Conservation (phyloP, 2,113 vertebrate species). For the Oryzias melastigma region DNA sequence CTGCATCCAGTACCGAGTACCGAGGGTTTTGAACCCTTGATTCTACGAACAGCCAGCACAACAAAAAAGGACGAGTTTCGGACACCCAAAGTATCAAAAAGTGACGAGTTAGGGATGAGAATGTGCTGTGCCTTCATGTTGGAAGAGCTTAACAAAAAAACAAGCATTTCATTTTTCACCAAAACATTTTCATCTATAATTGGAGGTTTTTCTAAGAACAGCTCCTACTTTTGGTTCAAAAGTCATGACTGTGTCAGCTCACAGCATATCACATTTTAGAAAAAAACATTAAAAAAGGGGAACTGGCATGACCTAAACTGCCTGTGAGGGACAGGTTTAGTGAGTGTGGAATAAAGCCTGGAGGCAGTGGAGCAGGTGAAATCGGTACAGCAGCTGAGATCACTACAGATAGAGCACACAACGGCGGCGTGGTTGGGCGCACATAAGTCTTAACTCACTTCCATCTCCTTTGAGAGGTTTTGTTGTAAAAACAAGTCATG, state of each 20-base stretch:
- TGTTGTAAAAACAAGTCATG: slow-evolving; percentile 17
- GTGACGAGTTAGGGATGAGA: no score
- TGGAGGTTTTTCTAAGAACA: neutral
- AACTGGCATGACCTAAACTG: slow-evolving; percentile 2
- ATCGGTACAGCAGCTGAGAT: slow-evolving; percentile 61
- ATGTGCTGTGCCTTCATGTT: no score
- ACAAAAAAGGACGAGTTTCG: no score
- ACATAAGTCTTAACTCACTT: slow-evolving; percentile 74
- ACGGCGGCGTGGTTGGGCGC: slow-evolving; percentile 31
- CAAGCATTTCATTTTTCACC: slow-evolving; percentile 26
- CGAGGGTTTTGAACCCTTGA: no score
- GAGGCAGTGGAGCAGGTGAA: slow-evolving; percentile 68
- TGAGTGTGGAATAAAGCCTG: slow-evolving; percentile 65
- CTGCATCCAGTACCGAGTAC: no score
- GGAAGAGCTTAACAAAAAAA: slow-evolving; percentile 16
- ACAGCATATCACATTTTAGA: neutral
- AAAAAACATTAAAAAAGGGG: neutral
- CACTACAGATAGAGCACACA: slow-evolving; percentile 76
- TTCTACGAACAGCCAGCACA: no score
- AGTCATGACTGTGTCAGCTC: slow-evolving; percentile 1
- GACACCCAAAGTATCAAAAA: no score
- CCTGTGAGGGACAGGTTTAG: slow-evolving; percentile 28
- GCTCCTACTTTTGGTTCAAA: neutral
- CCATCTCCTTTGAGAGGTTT: slow-evolving; percentile 40
- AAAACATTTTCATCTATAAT: neutral